These are phyloP conservation scores for Penaeus monodon DNA, from an alignment of 2,888 invertebrate genomes.

Conservation along the genomic window DNA sequence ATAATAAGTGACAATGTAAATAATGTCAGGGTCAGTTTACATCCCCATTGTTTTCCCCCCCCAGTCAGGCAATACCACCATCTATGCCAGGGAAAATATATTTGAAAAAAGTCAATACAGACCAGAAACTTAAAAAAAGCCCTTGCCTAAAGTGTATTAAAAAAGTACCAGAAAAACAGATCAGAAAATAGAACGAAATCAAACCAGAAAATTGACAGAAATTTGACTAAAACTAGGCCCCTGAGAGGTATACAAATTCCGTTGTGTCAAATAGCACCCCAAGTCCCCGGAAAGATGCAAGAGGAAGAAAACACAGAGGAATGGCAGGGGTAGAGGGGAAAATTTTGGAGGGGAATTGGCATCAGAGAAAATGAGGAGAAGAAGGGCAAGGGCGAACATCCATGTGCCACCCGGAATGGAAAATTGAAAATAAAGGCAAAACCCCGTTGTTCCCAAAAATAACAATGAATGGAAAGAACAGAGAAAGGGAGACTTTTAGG, in stretches of 20 bases:
- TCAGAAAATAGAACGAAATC: constrained; percentile 24
- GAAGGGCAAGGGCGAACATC: constrained; percentile 48
- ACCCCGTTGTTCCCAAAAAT: constrained; percentile 39
- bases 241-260: constrained; percentile 63
- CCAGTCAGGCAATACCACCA: constrained; percentile 24
- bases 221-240: constrained; percentile 17
- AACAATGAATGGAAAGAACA: constrained; percentile 53
- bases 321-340: constrained; percentile 8
- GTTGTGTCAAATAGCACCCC: constrained; percentile 64
- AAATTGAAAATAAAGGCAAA: constrained; percentile 49
- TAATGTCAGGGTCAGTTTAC: constrained; percentile 16
- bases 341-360: neutral
- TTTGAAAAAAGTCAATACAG: neutral
- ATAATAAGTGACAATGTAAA: constrained; percentile 30
- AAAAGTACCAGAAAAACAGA: constrained; percentile 15
- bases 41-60: constrained; percentile 17
- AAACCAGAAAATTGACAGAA: constrained; percentile 17
- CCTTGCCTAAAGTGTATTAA: constrained; percentile 16
- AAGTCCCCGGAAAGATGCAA: constrained; percentile 40
- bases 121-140: neutral
- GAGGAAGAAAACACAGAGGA: constrained; percentile 21
- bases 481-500: constrained; percentile 36
- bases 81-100: constrained; percentile 14
- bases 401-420: constrained; percentile 18
- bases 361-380: constrained; percentile 33